Base-by-base conservation (phyloP, 2,888 invertebrate species). In the Scaptomyza tumidula region DNA sequence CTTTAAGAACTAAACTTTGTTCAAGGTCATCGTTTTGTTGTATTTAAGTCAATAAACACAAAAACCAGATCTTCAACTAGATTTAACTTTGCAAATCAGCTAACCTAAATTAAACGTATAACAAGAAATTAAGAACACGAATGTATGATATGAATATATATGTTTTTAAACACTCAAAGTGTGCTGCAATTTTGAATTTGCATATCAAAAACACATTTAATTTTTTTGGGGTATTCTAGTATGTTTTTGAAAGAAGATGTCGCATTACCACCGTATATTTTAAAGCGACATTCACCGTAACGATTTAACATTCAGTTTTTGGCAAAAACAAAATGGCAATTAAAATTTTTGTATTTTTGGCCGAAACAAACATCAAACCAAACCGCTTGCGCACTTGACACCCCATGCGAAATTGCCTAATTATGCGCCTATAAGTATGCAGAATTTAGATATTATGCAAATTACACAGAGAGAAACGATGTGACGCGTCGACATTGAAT, bases 401-500 rank as follows among this genome's bases (percentile, higher is more conserved):
- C 57, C 6, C 58, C 45, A 55, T n/a, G 41, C 14, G 41, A 50
- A 69, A 71, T 64, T 69, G 70, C 68, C 78, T 83, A 83, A 83
- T 83, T 82, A 82, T 70, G 78, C 72, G 68, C 71, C 82, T 72
- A 77, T 85, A 80, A 85, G 70, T 71, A 76, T 73, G 74, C 63
- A 63, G 74, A 78, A 80, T 80, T 76, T 70, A 79, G 78, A 86
- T 77, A 78, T 76, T 83, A 86, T 83, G 80, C 86, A 83, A 83
- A 83, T 83, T 71, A 71, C 46, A 50, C 44, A 57, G 43, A 43
- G 54, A 43, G 54, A 37, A 69, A 54, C 45, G 53, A 27, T 31
- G 45, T 27, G 39, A 39, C 29, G 24, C 48, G 7, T 24, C 19
- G 16, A 10, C 7, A n/a, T 33, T 3, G 2, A 5, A 27, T 14